Base-by-base conservation (phyloP, 1,140 invertebrate species). In the Drosophila tristis region DNA sequence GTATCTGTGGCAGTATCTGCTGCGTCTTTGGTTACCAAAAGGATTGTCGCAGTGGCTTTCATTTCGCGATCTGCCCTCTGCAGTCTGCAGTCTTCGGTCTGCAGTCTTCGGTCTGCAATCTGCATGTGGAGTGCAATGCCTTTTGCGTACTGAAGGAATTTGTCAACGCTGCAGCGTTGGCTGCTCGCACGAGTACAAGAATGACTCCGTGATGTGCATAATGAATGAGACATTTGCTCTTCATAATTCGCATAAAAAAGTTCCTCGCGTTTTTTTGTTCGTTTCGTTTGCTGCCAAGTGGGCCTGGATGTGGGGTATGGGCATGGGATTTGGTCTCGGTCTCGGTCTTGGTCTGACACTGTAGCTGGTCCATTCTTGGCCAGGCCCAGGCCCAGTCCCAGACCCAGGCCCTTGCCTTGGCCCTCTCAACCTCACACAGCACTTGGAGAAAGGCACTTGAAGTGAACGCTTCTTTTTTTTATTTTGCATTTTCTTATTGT, bases 391-490 rank as follows among this genome's bases (percentile, higher is more conserved):
- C 44, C 31, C 9, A 16, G 16, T 0, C 16, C 16, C 16, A 16
- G 31, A 9, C 35, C 11, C 11, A 2, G 15, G 54, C 54, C 58
- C 54, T 20, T 20, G 20, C 20, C 20, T 20, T 48, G 54, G 57
- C 50, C 44, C 44, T 72, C 59, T 56, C 39, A 48, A 61, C 47
- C 65, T 26, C 63, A 57, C 23, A 25, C 23, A 31, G 48, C 48
- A 42, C 63, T 51, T 44, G 71, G 80, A 87, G 81, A 81, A 87
- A 87, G 82, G 78, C 81, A 75, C 74, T 78, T 87, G 50, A 82
- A 70, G 60, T 78, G 61, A 66, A 75, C 72, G 67, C 43, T 61
- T 66, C 55, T 64, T 39, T 1, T 59, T 39, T 44, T 25, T 29
- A n/a, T 16, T 20, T 61, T 49, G 51, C 59, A 20, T 15, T 50